Percentiles rank a stretch among this genome's conserved stretches.
Conservation (phyloP, 2,888 invertebrate genomes). For the Pantelozetes paolii region DNA sequence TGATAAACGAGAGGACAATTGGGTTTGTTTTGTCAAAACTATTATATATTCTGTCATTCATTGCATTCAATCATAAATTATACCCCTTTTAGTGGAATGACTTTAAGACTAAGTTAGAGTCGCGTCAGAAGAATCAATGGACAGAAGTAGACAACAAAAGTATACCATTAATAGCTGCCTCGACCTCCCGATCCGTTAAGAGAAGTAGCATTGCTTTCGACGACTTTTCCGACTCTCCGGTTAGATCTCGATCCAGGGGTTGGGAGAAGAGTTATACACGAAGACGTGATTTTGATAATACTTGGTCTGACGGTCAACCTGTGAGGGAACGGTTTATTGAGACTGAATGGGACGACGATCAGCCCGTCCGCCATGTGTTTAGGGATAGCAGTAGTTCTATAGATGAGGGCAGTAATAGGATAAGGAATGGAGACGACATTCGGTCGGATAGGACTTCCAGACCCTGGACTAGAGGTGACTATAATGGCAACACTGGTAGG, state of each 20-base stretch:
- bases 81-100: conserved; percentile 6
- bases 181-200: neutral
- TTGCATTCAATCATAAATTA: neutral
- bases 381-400: conserved; percentile 11
- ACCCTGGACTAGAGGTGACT: neutral
- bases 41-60: neutral
- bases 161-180: neutral
- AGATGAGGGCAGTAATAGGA: neutral
- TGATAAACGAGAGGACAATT: conserved; percentile 5
- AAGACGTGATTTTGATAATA: neutral
- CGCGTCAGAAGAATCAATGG: conserved; percentile 9
- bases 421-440: neutral
- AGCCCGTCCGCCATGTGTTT: conserved; percentile 17
- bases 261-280: conserved; percentile 28
- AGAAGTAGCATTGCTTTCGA: neutral
- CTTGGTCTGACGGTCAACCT: neutral
- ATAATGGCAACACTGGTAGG: neutral
- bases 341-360: conserved; percentile 31
- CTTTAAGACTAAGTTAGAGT: neutral
- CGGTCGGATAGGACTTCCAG: neutral
- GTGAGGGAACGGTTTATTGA: neutral
- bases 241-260: neutral
- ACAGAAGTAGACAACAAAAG: neutral
- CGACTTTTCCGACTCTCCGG: neutral
- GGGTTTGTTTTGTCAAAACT: conserved; percentile 12